phyloP scores from a whole-genome alignment of 2,113 vertebrate genomes.

The Lophius piscatorius region DNA sequence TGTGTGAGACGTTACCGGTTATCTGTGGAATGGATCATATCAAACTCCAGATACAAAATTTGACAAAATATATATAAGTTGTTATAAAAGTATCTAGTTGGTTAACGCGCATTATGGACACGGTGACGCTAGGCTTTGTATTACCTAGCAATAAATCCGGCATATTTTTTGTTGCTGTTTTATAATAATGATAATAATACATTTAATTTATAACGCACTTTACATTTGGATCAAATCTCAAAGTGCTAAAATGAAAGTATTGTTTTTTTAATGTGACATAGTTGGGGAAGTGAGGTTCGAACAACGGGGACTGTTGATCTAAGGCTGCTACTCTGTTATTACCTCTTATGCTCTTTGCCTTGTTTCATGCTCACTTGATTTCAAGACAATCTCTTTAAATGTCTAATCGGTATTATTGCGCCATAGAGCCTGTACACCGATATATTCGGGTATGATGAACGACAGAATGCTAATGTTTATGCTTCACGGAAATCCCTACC shows the following conservation, averaged over 20 bases:
- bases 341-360: not conserved
- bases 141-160: not conserved
- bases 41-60: not conserved
- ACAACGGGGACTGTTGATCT: not conserved
- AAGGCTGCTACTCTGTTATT: not conserved
- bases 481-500: too few relatives aligned
- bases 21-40: not conserved
- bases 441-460: too few relatives aligned
- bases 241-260: too few relatives aligned
- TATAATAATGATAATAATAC: too few relatives aligned
- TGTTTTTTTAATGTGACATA: too few relatives aligned
- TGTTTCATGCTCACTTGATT: not conserved
- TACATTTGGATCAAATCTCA: too few relatives aligned
- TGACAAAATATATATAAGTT: not conserved
- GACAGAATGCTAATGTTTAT: too few relatives aligned
- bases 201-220: too few relatives aligned
- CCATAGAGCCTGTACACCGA: too few relatives aligned
- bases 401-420: not conserved
- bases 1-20: too few relatives aligned
- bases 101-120: rapidly evolving
- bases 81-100: not conserved
- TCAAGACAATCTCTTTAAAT: not conserved
- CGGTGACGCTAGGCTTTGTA: not conserved
- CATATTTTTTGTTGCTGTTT: too few relatives aligned
- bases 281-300: not conserved